phyloP scores from a whole-genome alignment of 2,797 vertebrate genomes.

The Esox lucius region DNA sequence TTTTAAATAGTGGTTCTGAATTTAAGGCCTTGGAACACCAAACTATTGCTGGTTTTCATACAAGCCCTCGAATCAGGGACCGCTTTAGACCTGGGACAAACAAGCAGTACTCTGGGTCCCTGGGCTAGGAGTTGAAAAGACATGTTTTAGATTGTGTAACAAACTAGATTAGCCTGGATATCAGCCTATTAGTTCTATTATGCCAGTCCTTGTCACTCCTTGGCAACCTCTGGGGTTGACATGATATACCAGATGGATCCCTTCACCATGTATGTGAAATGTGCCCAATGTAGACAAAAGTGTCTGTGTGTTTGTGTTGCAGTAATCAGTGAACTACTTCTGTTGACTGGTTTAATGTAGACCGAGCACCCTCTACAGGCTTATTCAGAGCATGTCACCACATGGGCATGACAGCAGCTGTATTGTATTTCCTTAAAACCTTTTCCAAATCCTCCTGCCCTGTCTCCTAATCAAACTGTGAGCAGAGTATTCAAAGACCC shows the following conservation, averaged over 20 bases:
- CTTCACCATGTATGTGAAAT: not conserved
- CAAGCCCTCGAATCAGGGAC: no score
- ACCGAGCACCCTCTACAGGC: not conserved
- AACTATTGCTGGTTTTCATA: no score
- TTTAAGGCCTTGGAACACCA: no score
- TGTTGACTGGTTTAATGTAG: not conserved
- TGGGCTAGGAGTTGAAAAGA: no score
- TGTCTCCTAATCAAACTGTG: not conserved
- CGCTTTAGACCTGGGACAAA: no score
- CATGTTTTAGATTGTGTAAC: not conserved
- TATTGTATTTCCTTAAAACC: not conserved
- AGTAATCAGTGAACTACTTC: not conserved
- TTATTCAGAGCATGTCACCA: not conserved
- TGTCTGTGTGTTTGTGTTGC: not conserved
- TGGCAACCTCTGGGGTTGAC: not conserved
- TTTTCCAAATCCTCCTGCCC: not conserved
- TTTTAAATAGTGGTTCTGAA: not conserved
- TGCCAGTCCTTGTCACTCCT: not conserved
- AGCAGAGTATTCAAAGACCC: not conserved
- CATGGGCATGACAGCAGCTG: not conserved
- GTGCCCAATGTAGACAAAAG: not conserved
- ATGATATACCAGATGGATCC: not conserved
- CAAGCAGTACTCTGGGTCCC: no score
- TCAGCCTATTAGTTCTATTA: not conserved
- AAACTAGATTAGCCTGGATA: not conserved